Conservation (phyloP, 2,888 invertebrate species). For the Strigamia transsilvanica region DNA sequence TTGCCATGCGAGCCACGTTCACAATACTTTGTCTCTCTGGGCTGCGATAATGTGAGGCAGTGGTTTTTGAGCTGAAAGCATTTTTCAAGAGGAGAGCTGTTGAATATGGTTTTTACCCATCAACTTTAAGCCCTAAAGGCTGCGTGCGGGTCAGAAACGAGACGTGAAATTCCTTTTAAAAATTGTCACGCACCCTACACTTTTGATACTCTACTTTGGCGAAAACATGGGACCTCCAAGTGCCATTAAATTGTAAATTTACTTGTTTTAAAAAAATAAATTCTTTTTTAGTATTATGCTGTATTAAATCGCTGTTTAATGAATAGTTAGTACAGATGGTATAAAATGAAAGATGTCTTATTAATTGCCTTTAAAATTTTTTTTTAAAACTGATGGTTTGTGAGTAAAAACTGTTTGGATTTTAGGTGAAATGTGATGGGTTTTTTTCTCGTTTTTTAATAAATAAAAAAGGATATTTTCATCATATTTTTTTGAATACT, state of each 20-base stretch:
- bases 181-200: conserved; percentile 44
- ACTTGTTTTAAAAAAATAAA: background rate
- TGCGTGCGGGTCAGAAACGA: conserved; percentile 33
- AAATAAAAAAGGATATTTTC: background rate
- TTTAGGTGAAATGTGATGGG: conserved; percentile 21
- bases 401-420: background rate
- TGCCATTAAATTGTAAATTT: conserved; percentile 4
- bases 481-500: background rate
- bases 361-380: background rate
- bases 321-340: background rate
- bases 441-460: background rate
- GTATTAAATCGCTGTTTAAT: background rate
- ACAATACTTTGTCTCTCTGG: conserved; percentile 46
- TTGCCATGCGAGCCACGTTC: conserved; percentile 47
- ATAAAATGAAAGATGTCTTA: background rate
- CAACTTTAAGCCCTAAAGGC: conserved; percentile 43
- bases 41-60: conserved; percentile 47
- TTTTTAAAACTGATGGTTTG: background rate
- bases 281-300: background rate
- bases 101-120: conserved; percentile 47
- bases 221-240: background rate
- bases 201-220: conserved; percentile 32
- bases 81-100: conserved; percentile 49
- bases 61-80: conserved; percentile 48
- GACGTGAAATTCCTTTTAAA: conserved; percentile 48